Evolutionary conservation across 2,113 vertebrate genomes (phyloP), one percentile per base, ranked within the genome.

Genomic region (Dicaeum eximium): DNA sequence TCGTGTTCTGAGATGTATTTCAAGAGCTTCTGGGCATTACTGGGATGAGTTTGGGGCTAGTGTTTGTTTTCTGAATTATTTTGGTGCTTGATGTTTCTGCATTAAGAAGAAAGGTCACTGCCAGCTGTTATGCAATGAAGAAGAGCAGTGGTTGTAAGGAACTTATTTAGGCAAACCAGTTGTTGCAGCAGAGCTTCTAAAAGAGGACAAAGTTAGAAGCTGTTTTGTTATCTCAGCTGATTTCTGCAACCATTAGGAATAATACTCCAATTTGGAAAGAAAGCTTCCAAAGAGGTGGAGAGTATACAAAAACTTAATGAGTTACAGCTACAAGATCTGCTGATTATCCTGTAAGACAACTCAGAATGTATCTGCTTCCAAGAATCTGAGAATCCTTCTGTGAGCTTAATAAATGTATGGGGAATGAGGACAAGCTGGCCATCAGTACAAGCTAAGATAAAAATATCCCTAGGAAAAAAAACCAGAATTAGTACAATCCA

Each of bases 11-110:
- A 73, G 79, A 90, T 88, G 38, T 86, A 93, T 95, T 95, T 94
- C 75, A 94, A 90, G 75, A 90, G 82, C 81, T 94, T 71, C 88
- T 95, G 94, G 80, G 88, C 79, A 78, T 92, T 95, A 80, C n/a
- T 8, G 7, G 54, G 61, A 74, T 60, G 79, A 47, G 16, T 77
- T 88, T 69, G n/a, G 37, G 22, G 28, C 16, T 67, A n/a, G 16
- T 74, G 56, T 91, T 94, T 94, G 64, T 93, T 92, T 90, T 90
- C 81, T 86, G 72, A 90, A 86, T 51, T 90, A 58, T 82, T 91
- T 92, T 75, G 69, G 20, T 84, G 16, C 86, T 75, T 95, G 80
- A 75, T 69, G 42, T 94, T 90, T 90, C 21, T 91, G 11, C 27
- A 21, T n/a, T 66, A 70, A 80, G 53, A 85, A 53, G 61, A 85